These are phyloP conservation scores for Bagarius yarrelli DNA, from an alignment of 2,113 vertebrate species.

Conservation along the genomic window DNA sequence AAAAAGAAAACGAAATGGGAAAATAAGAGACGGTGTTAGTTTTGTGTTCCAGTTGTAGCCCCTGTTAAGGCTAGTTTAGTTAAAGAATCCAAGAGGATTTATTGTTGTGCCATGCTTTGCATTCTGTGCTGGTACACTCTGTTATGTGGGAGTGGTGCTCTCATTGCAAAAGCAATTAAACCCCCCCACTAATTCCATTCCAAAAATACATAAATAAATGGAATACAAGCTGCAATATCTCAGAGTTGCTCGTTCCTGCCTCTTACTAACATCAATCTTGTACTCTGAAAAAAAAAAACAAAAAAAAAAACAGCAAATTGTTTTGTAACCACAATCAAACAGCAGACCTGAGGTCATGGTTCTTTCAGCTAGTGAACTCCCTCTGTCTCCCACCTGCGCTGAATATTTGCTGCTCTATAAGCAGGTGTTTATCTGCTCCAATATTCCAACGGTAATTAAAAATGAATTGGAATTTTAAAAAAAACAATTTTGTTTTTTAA, in stretches of 20 bases:
- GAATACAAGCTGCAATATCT: conserved; percentile 17
- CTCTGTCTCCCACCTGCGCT: background rate
- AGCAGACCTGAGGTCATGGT: conserved; percentile 1
- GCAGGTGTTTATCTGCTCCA: background rate
- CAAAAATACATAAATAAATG: conserved; percentile 38
- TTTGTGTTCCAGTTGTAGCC: conserved; percentile 18
- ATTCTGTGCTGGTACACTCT: conserved; percentile 66
- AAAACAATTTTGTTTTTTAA: background rate
- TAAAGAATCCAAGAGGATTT: conserved; percentile 59
- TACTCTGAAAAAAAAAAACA: conserved; percentile 18
- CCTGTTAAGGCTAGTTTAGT: conserved; percentile 53
- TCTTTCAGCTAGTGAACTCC: conserved; percentile 19
- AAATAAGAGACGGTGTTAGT: conserved; percentile 25
- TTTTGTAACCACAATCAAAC: conserved; percentile 6
- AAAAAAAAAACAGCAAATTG: conserved; percentile 13
- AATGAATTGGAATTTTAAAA: background rate
- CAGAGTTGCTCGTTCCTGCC: background rate
- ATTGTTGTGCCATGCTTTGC: conserved; percentile 64
- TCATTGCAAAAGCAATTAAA: conserved; percentile 68
- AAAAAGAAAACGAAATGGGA: background rate
- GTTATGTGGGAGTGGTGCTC: conserved; percentile 69
- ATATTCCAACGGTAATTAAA: background rate
- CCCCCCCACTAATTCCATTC: conserved; percentile 33
- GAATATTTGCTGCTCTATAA: conserved; percentile 1
- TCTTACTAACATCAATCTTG: conserved; percentile 21